Evolutionary conservation across 2,113 vertebrate species (phyloP).

Genomic region (Cyanoramphus novaezelandiae): DNA sequence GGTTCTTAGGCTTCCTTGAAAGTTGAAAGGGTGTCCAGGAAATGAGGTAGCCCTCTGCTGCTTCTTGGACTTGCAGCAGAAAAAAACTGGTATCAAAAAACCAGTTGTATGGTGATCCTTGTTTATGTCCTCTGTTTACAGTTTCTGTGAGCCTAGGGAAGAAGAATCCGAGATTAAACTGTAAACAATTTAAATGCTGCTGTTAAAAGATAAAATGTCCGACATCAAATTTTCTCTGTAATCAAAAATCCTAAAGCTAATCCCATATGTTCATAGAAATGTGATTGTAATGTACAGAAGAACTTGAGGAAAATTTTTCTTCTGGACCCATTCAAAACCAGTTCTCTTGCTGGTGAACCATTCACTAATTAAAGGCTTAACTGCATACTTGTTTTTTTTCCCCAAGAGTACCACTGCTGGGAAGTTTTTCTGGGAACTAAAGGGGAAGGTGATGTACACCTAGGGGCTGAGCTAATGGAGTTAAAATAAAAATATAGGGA

Average conservation of each 20-base stretch:
- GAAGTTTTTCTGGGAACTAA: background rate
- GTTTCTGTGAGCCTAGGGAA: background rate
- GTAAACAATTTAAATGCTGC: background rate
- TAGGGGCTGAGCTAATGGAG: background rate
- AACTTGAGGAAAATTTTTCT: background rate
- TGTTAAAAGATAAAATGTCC: background rate
- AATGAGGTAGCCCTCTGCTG: background rate
- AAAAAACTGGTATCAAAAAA: background rate
- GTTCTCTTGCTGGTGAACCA: background rate
- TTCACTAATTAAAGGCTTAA: background rate
- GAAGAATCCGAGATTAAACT: background rate
- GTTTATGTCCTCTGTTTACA: background rate
- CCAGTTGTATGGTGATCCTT: background rate
- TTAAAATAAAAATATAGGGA: background rate
- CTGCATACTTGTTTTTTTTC: background rate
- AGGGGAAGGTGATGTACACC: background rate
- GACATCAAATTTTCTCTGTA: background rate
- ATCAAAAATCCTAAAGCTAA: background rate
- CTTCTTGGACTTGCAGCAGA: background rate
- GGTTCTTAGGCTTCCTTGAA: background rate
- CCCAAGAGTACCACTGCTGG: background rate
- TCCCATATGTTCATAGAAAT: background rate
- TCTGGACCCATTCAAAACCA: background rate
- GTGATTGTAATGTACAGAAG: background rate
- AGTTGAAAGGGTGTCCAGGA: background rate